Percentiles rank a stretch among this genome's conserved stretches.
Evolutionary conservation across 2,888 invertebrate genomes (phyloP).

Genomic region (Tridacna crocea): DNA sequence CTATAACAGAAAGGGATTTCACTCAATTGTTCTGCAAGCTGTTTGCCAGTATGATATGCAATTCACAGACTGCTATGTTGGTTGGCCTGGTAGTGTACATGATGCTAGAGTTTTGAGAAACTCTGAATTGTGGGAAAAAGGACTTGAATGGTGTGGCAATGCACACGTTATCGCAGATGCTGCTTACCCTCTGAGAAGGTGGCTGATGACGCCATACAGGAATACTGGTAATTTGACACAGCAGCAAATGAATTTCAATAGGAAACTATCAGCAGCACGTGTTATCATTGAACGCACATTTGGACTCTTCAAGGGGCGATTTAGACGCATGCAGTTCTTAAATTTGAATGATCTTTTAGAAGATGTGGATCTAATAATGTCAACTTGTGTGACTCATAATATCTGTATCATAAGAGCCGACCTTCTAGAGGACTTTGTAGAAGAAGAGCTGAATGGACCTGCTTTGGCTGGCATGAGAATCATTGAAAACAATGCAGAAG

Average conservation of each 20-base stretch:
- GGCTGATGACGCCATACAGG: slow-evolving; percentile 55
- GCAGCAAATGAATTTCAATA: slow-evolving; percentile 42
- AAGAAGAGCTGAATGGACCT: too few species aligned
- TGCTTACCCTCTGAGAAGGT: slow-evolving; percentile 45
- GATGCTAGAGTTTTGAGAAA: slow-evolving; percentile 44
- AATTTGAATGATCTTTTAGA: slow-evolving; percentile 29
- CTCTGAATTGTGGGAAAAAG: slow-evolving; percentile 45
- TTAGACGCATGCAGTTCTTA: slow-evolving; percentile 32
- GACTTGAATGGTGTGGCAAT: slow-evolving; percentile 19
- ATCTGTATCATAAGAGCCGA: slow-evolving; percentile 44
- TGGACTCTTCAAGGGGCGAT: slow-evolving; percentile 49
- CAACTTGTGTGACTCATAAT: slow-evolving; percentile 54
- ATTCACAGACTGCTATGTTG: slow-evolving; percentile 35
- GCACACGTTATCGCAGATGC: slow-evolving; percentile 49
- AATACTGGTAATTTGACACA: slow-evolving; percentile 52
- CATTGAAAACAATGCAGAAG: too few species aligned
- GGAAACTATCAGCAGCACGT: slow-evolving; percentile 31
- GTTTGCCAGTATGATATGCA: slow-evolving; percentile 40
- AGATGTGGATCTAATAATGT: slow-evolving; percentile 38
- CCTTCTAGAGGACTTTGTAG: too few species aligned
- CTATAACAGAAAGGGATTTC: slow-evolving; percentile 43
- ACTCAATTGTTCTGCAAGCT: slow-evolving; percentile 47
- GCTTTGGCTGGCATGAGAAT: too few species aligned
- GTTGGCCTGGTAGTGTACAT: slow-evolving; percentile 54
- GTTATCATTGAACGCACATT: slow-evolving; percentile 44